phyloP scores from a whole-genome alignment of 2,113 vertebrate genomes.

The Ovibos moschatus region DNA sequence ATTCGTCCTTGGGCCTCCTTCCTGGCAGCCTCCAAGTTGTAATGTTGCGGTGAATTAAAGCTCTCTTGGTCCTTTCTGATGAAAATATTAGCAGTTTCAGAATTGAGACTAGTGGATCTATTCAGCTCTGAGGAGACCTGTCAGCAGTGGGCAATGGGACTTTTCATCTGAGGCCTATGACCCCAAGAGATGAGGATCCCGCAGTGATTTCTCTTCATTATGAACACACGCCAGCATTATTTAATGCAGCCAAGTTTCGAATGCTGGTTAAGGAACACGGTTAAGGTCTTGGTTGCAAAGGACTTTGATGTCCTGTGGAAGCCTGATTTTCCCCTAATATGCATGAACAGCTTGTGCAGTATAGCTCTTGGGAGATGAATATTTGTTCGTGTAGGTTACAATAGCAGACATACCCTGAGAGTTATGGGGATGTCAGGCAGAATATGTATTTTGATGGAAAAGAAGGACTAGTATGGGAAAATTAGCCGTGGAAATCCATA shows the following conservation, averaged over 20 bases:
- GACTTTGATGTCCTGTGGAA: constrained; percentile 68
- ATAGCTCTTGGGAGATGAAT: constrained; percentile 57
- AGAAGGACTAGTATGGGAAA: constrained; percentile 33
- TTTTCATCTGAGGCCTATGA: not conserved
- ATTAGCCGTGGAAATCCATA: constrained; percentile 60
- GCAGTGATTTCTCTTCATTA: constrained; percentile 22
- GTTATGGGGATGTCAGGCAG: constrained; percentile 43
- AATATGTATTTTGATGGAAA: constrained; percentile 52
- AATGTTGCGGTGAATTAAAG: constrained; percentile 32
- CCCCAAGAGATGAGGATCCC: not conserved
- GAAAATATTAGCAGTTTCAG: constrained; percentile 38
- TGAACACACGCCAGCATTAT: constrained; percentile 13
- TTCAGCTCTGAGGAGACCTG: not conserved
- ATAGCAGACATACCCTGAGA: constrained; percentile 40
- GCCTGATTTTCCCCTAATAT: constrained; percentile 63
- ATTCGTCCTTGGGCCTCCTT: not conserved
- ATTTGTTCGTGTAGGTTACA: constrained; percentile 60
- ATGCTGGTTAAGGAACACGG: constrained; percentile 35
- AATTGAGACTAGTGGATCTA: not conserved
- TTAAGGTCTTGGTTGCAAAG: constrained; percentile 64
- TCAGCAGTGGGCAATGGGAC: not conserved
- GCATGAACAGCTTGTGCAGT: constrained; percentile 56
- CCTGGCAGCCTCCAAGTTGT: not conserved
- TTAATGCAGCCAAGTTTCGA: constrained; percentile 34
- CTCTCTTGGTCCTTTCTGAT: constrained; percentile 8